Evolutionary conservation across 2,797 vertebrate genomes (phyloP).

Genomic region (Clarias fuscus): DNA sequence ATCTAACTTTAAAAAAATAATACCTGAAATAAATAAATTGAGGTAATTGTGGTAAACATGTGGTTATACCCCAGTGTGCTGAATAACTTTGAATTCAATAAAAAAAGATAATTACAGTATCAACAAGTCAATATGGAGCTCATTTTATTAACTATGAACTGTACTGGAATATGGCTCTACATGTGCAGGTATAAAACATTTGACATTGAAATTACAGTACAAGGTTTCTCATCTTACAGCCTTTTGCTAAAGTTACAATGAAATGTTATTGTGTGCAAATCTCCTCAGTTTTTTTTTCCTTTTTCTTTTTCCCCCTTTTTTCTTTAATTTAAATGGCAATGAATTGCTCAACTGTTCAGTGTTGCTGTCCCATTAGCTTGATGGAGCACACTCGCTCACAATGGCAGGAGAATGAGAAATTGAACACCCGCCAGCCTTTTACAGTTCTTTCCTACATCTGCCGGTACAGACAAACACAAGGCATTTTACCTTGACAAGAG

Average conservation of each 20-base stretch:
- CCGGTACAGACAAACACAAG: conserved; percentile 38
- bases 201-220: background rate
- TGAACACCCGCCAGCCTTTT: conserved; percentile 30
- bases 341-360: conserved; percentile 41
- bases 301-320: conserved; percentile 22
- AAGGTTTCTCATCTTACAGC: background rate
- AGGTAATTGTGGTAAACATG: no score
- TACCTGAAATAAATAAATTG: no score
- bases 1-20: no score
- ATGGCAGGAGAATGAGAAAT: conserved; percentile 30
- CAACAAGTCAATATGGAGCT: conserved; percentile 36
- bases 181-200: conserved; percentile 1
- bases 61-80: background rate
- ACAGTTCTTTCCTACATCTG: conserved; percentile 30
- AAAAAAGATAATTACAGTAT: conserved; percentile 12
- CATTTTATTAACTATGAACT: conserved; percentile 13
- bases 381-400: conserved; percentile 5
- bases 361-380: conserved; percentile 46
- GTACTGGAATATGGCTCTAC: background rate
- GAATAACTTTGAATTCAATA: conserved; percentile 3
- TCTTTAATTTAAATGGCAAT: conserved; percentile 39
- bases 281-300: background rate
- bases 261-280: conserved; percentile 16
- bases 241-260: background rate
- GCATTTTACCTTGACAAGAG: conserved; percentile 53